Evolutionary conservation across 2,797 vertebrate genomes (phyloP), one percentile per base, ranked within the genome.

Genomic region (Cheirogaleus major): DNA sequence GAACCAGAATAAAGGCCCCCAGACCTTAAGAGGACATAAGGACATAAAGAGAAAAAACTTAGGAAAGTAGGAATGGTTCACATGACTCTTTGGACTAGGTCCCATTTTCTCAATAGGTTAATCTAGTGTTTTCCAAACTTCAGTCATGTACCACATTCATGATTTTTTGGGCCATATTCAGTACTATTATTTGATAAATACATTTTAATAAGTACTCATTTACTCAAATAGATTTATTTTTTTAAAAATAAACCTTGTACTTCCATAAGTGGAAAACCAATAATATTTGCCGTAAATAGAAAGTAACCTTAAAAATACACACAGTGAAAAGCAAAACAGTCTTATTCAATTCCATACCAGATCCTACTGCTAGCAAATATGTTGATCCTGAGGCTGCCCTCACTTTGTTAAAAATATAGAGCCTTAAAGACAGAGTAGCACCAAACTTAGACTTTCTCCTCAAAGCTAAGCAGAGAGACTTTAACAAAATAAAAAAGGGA

Each of bases 251-350:
- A 80, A 88, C 12, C 7, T 52, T 63, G 50, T 81, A 25, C 15
- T 93, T 96, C 30, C 67, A 2, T 80, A 90, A 87, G 65, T 88
- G 82, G 86, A 88, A 94, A 88, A 73, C 25, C 50, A 67, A 11
- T 43, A 81, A 73, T 13, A 43, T 80, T 84, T 93, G 48, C 41
- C 70, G n/a, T 38, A 75, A 81, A 52, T 86, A 75, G 55, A 89
- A 91, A 78, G 7, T 89, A 70, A 88, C 32, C 76, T 75, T 83
- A 75, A 86, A 88, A 93, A 79, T 95, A 84, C 83, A 38, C 10
- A 81, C 20, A 78, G 69, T 83, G 69, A 89, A 88, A 96, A 70
- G 63, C 41, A 82, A 87, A 89, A 45, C 20, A 86, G 11, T 38
- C 55, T 69, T 70, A 79, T 2, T 84, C 88, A 91, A 55, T 95